Percentiles rank a stretch among this genome's conserved stretches.
phyloP scores from a whole-genome alignment of 2,797 vertebrate species.

The Tokudaia tokunoshimensis region DNA sequence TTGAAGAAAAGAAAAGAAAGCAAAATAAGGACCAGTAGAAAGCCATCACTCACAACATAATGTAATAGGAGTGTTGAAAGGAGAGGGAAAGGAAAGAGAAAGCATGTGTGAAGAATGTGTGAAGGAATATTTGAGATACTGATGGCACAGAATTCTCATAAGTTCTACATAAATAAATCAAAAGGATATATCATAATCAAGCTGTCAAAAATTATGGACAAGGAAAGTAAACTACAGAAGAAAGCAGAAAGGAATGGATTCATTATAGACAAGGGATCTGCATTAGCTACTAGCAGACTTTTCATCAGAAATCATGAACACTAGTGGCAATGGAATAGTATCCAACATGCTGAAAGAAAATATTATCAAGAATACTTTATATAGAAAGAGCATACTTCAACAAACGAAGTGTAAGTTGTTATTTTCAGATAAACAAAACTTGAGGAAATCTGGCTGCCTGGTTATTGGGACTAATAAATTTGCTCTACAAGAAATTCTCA shows the following conservation, averaged over 20 bases:
- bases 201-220: constrained; percentile 17
- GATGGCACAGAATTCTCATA: not conserved
- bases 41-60: not conserved
- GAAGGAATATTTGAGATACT: constrained; percentile 33
- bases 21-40: not conserved
- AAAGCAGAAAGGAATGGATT: not conserved
- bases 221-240: not conserved
- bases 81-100: not conserved
- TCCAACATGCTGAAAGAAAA: constrained; percentile 30
- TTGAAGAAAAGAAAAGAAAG: not conserved
- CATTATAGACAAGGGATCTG: not conserved
- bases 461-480: not conserved
- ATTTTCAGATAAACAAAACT: constrained; percentile 32
- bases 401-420: constrained; percentile 26
- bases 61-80: not conserved
- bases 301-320: not conserved
- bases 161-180: not conserved
- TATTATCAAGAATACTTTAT: not conserved
- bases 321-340: not conserved
- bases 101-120: not conserved
- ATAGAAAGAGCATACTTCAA: not conserved
- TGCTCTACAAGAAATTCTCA: constrained; percentile 29
- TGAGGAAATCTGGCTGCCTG: not conserved
- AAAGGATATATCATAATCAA: not conserved
- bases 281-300: constrained; percentile 17